phyloP scores from a whole-genome alignment of 2,113 vertebrate species.

The Centrocercus urophasianus region DNA sequence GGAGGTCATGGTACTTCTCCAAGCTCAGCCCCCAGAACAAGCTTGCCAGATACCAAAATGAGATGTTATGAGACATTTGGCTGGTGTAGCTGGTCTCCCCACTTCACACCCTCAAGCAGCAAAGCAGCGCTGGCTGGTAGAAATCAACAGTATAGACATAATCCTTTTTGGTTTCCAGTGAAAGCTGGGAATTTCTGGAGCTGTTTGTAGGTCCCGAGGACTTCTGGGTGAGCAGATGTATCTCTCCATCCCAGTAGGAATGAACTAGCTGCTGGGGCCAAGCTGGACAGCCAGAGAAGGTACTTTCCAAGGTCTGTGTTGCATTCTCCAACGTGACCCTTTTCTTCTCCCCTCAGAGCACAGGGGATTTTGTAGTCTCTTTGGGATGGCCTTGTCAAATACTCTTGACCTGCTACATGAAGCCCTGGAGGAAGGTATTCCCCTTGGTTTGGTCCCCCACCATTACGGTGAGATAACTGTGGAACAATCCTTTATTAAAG shows the following conservation, averaged over 20 bases:
- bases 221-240: neutral
- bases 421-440: conserved; percentile 18
- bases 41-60: conserved; percentile 24
- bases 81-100: neutral
- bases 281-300: neutral
- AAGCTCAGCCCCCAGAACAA: neutral
- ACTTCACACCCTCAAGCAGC: neutral
- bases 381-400: neutral
- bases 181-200: neutral
- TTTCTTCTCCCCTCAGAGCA: neutral
- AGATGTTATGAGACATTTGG: conserved; percentile 11
- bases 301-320: neutral
- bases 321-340: neutral
- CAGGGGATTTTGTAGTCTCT: conserved; percentile 2
- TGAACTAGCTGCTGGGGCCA: neutral
- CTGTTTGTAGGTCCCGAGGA: neutral
- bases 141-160: neutral
- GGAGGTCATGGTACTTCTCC: conserved; percentile 6
- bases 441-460: neutral
- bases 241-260: neutral
- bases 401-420: neutral
- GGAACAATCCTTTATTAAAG: conserved; percentile 34
- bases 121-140: neutral
- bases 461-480: neutral
- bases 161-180: neutral